Percentiles rank a stretch among this genome's conserved stretches.
Conservation (phyloP, 2,888 invertebrate genomes). For the Acronicta psi region DNA sequence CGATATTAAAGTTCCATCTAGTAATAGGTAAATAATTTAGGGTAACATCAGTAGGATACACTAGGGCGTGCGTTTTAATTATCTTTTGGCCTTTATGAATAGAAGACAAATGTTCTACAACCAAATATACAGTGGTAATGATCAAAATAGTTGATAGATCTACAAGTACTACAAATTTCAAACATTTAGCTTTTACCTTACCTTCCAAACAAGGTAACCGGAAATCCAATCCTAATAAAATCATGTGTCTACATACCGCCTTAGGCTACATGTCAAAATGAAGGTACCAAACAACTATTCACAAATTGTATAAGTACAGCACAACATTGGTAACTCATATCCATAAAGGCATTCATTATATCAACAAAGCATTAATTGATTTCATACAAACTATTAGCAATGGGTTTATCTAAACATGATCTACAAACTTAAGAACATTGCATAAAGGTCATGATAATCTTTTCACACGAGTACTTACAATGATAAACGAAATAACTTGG, state of each 20-base stretch:
- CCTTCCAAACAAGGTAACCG: conserved; percentile 28
- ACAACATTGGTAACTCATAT: conserved; percentile 13
- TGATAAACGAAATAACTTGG: conserved; percentile 11
- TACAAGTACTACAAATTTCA: no score
- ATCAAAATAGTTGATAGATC: no score
- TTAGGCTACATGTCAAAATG: conserved; percentile 9
- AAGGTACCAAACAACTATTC: conserved; percentile 16
- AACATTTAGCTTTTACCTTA: background rate
- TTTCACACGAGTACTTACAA: conserved; percentile 18
- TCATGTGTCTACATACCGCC: conserved; percentile 6
- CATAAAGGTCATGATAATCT: conserved; percentile 28
- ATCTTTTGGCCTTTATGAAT: no score
- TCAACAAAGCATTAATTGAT: conserved; percentile 29
- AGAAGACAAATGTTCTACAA: no score
- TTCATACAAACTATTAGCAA: conserved; percentile 33
- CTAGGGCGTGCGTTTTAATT: no score
- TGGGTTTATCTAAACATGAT: conserved; percentile 41
- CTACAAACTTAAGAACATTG: conserved; percentile 45
- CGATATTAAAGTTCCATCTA: no score
- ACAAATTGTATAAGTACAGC: background rate
- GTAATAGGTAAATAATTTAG: no score
- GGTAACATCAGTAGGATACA: no score
- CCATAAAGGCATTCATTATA: conserved; percentile 5
- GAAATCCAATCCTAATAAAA: background rate
- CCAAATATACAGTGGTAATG: no score